phyloP scores from a whole-genome alignment of 2,888 invertebrate species.

The Isotomurus palustris region DNA sequence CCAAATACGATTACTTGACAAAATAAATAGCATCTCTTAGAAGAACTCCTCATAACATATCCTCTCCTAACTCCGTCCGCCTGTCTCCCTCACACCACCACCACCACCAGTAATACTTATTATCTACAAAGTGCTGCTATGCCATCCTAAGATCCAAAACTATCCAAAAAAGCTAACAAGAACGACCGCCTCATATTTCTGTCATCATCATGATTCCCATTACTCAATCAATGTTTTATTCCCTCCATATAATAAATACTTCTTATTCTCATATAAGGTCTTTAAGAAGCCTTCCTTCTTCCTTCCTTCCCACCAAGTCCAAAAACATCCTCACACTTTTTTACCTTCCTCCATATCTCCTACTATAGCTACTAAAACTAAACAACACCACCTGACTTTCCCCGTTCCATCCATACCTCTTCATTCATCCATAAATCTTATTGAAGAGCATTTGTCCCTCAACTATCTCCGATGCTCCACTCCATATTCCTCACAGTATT shows the following conservation, averaged over 20 bases:
- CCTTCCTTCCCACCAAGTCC: not conserved
- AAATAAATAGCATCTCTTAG: not conserved
- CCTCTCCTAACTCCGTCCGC: not conserved
- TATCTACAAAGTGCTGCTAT: too few species aligned
- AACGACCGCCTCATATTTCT: constrained; percentile 14
- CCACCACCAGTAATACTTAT: not conserved
- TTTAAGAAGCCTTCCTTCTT: not conserved
- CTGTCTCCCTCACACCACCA: not conserved
- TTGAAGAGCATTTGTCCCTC: too few species aligned
- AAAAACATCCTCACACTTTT: too few species aligned
- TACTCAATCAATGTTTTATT: constrained; percentile 33
- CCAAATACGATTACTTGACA: not conserved
- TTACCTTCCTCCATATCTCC: too few species aligned
- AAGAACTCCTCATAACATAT: too few species aligned
- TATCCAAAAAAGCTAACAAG: not conserved
- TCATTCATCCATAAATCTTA: too few species aligned
- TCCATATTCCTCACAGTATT: too few species aligned
- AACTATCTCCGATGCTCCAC: too few species aligned
- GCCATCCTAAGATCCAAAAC: not conserved
- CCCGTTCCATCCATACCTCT: too few species aligned
- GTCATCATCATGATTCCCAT: constrained; percentile 23
- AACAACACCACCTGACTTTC: too few species aligned
- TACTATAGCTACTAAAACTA: too few species aligned
- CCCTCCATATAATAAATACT: constrained; percentile 18
- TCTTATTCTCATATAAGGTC: too few species aligned